Evolutionary conservation across 2,113 vertebrate genomes (phyloP).

Genomic region (Herpetotheres cachinnans): DNA sequence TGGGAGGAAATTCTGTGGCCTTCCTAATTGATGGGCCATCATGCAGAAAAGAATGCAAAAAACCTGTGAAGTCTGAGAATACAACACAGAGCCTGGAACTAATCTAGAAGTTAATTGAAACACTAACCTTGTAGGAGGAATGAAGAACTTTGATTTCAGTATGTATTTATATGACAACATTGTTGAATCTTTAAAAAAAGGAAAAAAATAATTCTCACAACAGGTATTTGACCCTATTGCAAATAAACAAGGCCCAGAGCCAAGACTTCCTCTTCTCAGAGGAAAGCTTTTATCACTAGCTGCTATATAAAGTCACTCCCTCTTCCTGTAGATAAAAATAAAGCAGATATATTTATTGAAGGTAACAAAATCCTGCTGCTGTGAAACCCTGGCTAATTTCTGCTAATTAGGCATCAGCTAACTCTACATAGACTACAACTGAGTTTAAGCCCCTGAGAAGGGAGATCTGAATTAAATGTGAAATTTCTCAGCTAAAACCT

Average conservation of each 20-base stretch:
- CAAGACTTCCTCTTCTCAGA: background rate
- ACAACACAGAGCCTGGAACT: background rate
- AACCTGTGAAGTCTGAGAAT: background rate
- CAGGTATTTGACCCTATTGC: accelerated
- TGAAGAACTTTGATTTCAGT: background rate
- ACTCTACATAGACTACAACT: background rate
- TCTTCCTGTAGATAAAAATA: background rate
- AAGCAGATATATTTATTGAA: background rate
- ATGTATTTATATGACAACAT: background rate
- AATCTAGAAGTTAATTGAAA: background rate
- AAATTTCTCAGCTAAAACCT: background rate
- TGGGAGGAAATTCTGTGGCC: background rate
- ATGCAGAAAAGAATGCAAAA: background rate
- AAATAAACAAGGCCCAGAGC: background rate
- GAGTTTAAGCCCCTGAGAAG: background rate
- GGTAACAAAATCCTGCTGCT: background rate
- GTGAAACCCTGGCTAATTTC: background rate
- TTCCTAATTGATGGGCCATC: background rate
- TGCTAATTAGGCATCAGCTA: background rate
- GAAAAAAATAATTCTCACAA: background rate
- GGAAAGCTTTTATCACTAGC: background rate
- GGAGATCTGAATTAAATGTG: background rate
- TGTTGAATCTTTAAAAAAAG: background rate
- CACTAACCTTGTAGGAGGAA: background rate
- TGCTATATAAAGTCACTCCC: background rate